These are phyloP conservation scores for Eurytoma adleriae DNA, from an alignment of 2,888 invertebrate species.

Conservation along the genomic window DNA sequence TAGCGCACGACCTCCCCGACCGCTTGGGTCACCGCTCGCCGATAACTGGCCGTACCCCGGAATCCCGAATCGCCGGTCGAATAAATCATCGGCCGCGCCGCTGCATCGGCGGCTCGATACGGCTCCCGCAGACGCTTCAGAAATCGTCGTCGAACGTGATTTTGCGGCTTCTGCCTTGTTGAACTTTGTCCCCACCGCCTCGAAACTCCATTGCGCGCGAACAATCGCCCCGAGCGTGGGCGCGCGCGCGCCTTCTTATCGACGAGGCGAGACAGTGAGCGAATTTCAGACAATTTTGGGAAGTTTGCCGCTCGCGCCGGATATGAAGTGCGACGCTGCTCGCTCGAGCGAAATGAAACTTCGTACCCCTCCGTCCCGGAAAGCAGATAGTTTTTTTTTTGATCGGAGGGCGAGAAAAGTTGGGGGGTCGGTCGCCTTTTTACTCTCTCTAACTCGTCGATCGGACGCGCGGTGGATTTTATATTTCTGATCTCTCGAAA, in stretches of 20 bases:
- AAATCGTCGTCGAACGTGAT: neutral
- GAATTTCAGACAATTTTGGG: conserved; percentile 14
- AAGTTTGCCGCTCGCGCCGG: conserved; percentile 13
- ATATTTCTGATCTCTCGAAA: neutral
- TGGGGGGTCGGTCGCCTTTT: neutral
- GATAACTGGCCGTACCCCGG: too few species aligned
- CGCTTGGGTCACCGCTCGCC: too few species aligned
- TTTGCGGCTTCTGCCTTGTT: conserved; percentile 16
- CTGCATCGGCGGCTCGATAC: neutral
- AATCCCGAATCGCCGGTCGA: too few species aligned
- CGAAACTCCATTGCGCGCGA: conserved; percentile 30
- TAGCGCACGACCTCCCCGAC: too few species aligned
- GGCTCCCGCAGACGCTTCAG: neutral
- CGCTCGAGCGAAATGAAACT: conserved; percentile 9
- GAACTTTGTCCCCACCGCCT: conserved; percentile 11
- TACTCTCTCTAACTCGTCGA: neutral
- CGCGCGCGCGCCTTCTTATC: conserved; percentile 4
- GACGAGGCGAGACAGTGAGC: neutral
- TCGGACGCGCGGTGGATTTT: neutral
- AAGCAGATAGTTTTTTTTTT: neutral
- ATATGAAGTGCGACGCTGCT: conserved; percentile 13
- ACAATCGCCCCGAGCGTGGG: conserved; percentile 21
- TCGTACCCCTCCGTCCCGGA: neutral
- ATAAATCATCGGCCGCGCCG: too few species aligned
- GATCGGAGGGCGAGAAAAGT: neutral